Conservation (phyloP, 2,113 vertebrate species). For the Synodontis membranacea region DNA sequence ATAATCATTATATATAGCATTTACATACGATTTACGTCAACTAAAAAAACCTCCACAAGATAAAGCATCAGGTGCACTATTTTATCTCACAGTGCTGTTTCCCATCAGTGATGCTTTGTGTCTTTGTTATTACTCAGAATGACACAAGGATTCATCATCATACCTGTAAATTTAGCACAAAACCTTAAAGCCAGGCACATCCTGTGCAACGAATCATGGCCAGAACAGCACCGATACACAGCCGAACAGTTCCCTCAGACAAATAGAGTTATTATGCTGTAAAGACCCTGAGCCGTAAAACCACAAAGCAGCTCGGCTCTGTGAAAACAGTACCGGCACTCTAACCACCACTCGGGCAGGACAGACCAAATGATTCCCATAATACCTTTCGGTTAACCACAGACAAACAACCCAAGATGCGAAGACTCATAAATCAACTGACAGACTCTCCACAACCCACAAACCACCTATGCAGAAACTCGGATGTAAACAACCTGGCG, state of each 20-base stretch:
- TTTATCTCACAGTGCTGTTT: not conserved
- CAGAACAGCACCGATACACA: not conserved
- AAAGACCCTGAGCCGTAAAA: not conserved
- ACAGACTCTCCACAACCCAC: not conserved
- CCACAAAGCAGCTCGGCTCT: not conserved
- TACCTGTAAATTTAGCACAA: not conserved
- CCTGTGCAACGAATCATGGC: not conserved
- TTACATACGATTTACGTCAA: not conserved
- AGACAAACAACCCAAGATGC: not conserved
- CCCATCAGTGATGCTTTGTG: not conserved
- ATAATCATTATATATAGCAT: not conserved
- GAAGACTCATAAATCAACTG: not conserved
- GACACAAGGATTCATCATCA: not conserved
- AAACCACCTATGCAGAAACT: not conserved
- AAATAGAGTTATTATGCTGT: not conserved
- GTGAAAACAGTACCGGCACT: not conserved
- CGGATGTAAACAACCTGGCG: not conserved
- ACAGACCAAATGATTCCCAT: conserved; percentile 7
- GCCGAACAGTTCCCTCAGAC: not conserved
- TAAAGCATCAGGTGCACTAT: not conserved
- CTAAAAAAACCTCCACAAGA: not conserved
- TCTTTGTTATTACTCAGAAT: not conserved
- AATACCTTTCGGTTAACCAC: conserved; percentile 10
- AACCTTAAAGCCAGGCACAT: not conserved
- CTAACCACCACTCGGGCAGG: not conserved